Conservation (phyloP, 2,888 invertebrate genomes). For the Xestia ashworthii region DNA sequence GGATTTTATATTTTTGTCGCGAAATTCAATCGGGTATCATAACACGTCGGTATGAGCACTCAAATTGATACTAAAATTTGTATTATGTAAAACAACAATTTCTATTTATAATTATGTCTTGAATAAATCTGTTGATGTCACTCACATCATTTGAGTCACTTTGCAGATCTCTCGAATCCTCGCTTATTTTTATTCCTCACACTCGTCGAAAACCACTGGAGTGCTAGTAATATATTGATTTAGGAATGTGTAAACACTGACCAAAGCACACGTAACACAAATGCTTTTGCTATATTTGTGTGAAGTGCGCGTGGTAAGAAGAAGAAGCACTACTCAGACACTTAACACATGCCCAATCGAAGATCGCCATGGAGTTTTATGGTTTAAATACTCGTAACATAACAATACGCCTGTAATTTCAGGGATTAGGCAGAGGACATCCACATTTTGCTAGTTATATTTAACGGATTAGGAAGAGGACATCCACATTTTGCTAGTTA, state of each 20-base stretch:
- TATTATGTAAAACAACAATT: not conserved
- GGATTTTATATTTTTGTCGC: constrained; percentile 30
- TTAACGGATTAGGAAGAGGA: not conserved
- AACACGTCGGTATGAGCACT: no score
- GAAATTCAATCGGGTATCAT: constrained; percentile 1
- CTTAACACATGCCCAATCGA: not conserved
- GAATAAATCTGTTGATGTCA: not conserved
- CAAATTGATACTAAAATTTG: constrained; percentile 7
- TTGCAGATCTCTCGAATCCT: not conserved
- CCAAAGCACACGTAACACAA: constrained; percentile 3
- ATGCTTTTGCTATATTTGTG: constrained; percentile 16
- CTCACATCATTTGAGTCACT: not conserved
- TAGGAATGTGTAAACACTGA: constrained; percentile 32
- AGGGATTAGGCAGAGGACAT: not conserved
- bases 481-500: not conserved
- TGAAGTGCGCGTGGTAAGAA: not conserved
- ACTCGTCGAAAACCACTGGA: constrained; percentile 4
- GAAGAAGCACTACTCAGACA: not conserved
- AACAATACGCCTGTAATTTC: not conserved
- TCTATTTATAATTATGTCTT: not conserved
- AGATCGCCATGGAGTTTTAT: not conserved
- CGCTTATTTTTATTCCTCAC: constrained; percentile 3
- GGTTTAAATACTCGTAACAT: not conserved
- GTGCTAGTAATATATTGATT: constrained; percentile 45
- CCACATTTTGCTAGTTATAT: not conserved